Evolutionary conservation across 2,797 vertebrate species (phyloP).

Genomic region (Chloroceryle inda): DNA sequence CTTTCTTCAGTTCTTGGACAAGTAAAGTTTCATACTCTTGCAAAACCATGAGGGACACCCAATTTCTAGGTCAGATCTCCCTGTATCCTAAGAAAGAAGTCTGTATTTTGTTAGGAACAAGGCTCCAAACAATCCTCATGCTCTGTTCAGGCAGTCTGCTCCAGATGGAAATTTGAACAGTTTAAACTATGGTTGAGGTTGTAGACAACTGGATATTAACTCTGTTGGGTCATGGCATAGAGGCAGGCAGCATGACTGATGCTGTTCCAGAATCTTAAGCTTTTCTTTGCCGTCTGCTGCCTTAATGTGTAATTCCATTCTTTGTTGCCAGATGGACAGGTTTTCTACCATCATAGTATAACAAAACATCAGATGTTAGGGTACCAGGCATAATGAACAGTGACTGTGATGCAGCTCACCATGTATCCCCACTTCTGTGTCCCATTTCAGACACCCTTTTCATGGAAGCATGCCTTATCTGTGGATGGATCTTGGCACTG

Average conservation of each 20-base stretch:
- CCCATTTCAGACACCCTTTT: neutral
- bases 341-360: neutral
- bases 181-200: neutral
- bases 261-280: neutral
- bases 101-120: neutral
- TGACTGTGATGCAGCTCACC: neutral
- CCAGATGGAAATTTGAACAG: neutral
- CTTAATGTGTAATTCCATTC: neutral
- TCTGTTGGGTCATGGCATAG: neutral
- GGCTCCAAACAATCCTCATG: neutral
- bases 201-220: neutral
- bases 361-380: neutral
- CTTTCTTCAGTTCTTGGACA: neutral
- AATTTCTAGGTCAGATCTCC: neutral
- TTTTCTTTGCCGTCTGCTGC: neutral
- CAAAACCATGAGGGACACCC: neutral
- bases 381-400: neutral
- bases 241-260: neutral
- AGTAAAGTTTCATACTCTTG: neutral
- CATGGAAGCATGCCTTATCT: neutral
- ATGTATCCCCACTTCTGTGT: neutral
- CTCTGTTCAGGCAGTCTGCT: neutral
- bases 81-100: neutral
- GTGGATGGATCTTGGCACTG: neutral
- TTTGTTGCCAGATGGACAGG: neutral